phyloP scores from a whole-genome alignment of 2,113 vertebrate species.

The Toxotes jaculatrix region DNA sequence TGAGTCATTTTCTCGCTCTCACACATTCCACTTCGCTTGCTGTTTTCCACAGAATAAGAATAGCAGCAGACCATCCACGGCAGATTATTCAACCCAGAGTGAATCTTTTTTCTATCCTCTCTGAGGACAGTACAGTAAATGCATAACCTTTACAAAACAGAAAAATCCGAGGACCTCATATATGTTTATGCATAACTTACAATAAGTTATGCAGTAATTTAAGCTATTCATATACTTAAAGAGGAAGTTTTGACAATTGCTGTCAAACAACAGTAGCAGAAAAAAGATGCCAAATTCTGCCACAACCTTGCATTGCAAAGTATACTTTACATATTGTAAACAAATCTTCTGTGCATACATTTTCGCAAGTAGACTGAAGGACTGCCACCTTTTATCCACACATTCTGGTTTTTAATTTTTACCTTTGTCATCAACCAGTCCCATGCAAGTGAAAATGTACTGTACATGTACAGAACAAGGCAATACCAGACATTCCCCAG shows the following conservation, averaged over 20 bases:
- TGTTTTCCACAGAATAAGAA: constrained; percentile 46
- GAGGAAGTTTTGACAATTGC: constrained; percentile 11
- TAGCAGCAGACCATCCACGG: constrained; percentile 37
- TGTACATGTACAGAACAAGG: constrained; percentile 31
- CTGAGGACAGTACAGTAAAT: constrained; percentile 32
- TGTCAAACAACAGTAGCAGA: not conserved
- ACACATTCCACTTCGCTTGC: constrained; percentile 34
- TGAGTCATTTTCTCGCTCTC: constrained; percentile 41
- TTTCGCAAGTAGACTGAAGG: constrained; percentile 5
- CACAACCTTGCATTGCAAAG: not conserved
- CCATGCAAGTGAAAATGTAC: constrained; percentile 30
- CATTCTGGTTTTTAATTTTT: constrained; percentile 7
- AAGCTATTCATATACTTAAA: constrained; percentile 29
- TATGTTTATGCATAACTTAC: constrained; percentile 19
- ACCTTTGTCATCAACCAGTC: constrained; percentile 17
- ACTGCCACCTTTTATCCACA: not conserved
- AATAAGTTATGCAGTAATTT: constrained; percentile 4
- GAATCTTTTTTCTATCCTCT: constrained; percentile 13
- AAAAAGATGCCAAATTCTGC: constrained; percentile 5
- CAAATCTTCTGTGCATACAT: not conserved
- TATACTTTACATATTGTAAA: not conserved
- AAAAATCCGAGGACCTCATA: not conserved
- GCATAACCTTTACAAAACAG: constrained; percentile 28
- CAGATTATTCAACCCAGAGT: constrained; percentile 23
- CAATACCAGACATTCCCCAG: constrained; percentile 8